A percentile compares a stretch with the other conserved stretches of the same genome.
These are phyloP conservation scores for Emydoidea blandingii DNA, from an alignment of 2,797 vertebrate species.

Conservation along the genomic window DNA sequence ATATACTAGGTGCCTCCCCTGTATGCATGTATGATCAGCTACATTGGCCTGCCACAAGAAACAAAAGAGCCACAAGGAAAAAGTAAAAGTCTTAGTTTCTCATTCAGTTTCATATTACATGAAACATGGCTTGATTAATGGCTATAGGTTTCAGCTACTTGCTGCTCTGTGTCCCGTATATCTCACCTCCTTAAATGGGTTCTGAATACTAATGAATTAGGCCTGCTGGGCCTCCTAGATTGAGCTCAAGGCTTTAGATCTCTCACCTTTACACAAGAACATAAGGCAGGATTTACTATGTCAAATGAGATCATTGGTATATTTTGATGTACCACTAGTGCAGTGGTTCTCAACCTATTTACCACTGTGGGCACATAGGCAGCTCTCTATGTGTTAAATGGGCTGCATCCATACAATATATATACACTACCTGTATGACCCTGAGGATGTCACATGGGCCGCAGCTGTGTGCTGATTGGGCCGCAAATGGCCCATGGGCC, in stretches of 20 bases:
- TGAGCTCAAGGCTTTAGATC: not conserved
- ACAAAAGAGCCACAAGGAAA: not conserved
- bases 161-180: not conserved
- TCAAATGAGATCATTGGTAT: not conserved
- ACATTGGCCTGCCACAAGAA: not conserved
- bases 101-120: not conserved
- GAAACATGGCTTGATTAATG: not conserved
- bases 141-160: not conserved
- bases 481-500: too few species aligned
- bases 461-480: too few species aligned
- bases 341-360: too few species aligned
- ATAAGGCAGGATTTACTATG: not conserved
- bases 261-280: not conserved
- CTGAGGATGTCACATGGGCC: too few species aligned
- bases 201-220: not conserved
- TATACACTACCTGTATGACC: too few species aligned
- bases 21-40: not conserved
- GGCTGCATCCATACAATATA: too few species aligned
- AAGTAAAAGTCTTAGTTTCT: not conserved
- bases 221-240: not conserved
- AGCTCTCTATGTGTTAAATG: too few species aligned
- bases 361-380: too few species aligned
- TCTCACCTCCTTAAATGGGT: fast-evolving
- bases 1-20: not conserved
- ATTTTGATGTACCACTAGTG: not conserved